Percentiles rank a stretch among this genome's conserved stretches.
phyloP scores from a whole-genome alignment of 2,113 vertebrate species.

The Tiliqua scincoides region DNA sequence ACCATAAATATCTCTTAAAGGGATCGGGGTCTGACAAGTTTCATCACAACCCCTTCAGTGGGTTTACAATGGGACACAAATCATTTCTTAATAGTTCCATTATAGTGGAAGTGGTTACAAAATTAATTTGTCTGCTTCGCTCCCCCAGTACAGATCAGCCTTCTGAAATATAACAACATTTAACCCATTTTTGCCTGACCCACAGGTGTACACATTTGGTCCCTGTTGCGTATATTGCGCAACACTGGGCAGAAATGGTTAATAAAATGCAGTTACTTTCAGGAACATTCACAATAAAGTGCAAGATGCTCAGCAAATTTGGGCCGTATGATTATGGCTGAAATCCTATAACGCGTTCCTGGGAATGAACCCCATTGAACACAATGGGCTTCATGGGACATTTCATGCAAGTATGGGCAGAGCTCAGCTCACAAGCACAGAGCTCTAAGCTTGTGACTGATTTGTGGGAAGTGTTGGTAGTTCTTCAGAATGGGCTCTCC shows the following conservation, averaged over 20 bases:
- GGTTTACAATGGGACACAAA: conserved; percentile 27
- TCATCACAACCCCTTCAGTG: conserved; percentile 1
- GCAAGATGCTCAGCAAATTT: neutral
- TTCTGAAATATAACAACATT: conserved; percentile 8
- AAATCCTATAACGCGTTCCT: no score
- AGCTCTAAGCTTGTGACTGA: neutral
- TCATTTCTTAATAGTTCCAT: conserved; percentile 1
- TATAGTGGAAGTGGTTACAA: conserved; percentile 22
- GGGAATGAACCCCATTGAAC: no score
- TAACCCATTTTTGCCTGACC: no score
- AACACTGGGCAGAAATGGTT: no score
- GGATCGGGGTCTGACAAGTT: neutral
- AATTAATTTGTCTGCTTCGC: neutral
- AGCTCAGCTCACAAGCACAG: no score
- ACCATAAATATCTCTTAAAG: conserved; percentile 52
- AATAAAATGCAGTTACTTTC: neutral
- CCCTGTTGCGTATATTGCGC: no score
- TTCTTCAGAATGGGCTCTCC: neutral
- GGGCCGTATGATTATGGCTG: neutral
- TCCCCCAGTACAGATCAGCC: neutral
- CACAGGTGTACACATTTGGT: no score
- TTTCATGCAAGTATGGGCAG: neutral
- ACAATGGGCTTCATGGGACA: neutral
- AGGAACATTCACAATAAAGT: neutral
- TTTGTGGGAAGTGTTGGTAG: neutral